Evolutionary conservation across 2,113 vertebrate genomes (phyloP).

Genomic region (Cyprinodon tularosa): DNA sequence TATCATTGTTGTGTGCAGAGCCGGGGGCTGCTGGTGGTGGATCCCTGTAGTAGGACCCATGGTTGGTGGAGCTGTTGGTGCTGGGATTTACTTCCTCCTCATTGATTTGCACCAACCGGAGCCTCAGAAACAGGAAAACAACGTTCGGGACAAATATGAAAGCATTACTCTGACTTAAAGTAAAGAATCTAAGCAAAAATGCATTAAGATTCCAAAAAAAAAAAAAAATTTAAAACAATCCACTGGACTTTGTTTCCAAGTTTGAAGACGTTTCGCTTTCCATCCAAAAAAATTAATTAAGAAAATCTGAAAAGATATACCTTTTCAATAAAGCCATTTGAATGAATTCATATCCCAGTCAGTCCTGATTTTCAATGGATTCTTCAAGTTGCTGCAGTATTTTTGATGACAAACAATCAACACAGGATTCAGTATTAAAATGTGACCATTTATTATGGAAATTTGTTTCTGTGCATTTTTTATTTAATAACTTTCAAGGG

Average conservation of each 20-base stretch:
- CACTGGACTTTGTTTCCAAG: no score
- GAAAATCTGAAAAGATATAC: not conserved
- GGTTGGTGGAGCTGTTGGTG: constrained; percentile 87
- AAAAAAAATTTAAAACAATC: no score
- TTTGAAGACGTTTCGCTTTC: no score
- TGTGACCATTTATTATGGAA: constrained; percentile 3
- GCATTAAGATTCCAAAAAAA: not conserved
- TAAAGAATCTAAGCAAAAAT: not conserved
- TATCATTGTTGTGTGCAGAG: constrained; percentile 73
- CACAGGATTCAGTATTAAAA: not conserved
- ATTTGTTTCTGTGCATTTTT: constrained; percentile 31
- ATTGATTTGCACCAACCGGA: constrained; percentile 90
- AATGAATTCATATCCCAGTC: not conserved
- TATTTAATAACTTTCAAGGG: not conserved
- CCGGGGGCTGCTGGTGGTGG: constrained; percentile 94
- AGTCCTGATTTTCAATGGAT: constrained; percentile 29
- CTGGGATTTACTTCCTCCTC: constrained; percentile 83
- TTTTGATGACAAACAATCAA: not conserved
- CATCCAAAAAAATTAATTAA: no score
- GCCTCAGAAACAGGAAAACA: constrained; percentile 68
- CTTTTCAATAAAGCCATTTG: not conserved
- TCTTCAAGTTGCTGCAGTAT: constrained; percentile 52
- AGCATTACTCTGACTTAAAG: constrained; percentile 82
- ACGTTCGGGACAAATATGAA: constrained; percentile 86
- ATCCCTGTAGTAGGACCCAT: constrained; percentile 90